Conservation (phyloP, 2,888 invertebrate genomes). For the Acronicta psi region DNA sequence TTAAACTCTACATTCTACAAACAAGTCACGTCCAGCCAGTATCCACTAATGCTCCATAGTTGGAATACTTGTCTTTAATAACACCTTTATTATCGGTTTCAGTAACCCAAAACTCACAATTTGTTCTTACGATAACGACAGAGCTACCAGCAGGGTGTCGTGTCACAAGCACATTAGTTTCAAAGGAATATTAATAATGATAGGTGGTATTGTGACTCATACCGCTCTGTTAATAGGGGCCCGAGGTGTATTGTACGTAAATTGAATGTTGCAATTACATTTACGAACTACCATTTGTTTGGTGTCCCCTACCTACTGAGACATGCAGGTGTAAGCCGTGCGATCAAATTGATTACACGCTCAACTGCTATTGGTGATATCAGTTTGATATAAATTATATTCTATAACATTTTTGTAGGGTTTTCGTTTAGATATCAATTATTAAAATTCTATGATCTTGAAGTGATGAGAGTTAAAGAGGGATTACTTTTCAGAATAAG, state of each 20-base stretch:
- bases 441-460: background rate
- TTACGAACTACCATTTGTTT: constrained; percentile 46
- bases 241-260: constrained; percentile 45
- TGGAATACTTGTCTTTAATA: constrained; percentile 48
- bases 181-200: constrained; percentile 49
- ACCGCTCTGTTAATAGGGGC: constrained; percentile 44
- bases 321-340: constrained; percentile 50
- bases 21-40: constrained; percentile 30
- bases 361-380: constrained; percentile 32
- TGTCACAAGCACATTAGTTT: constrained; percentile 43
- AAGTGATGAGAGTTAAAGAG: no score
- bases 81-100: constrained; percentile 41
- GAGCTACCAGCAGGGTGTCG: constrained; percentile 47
- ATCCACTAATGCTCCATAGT: constrained; percentile 40
- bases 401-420: constrained; percentile 17
- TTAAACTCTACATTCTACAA: constrained; percentile 23
- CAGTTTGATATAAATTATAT: constrained; percentile 26
- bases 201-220: constrained; percentile 49
- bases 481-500: no score
- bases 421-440: constrained; percentile 13
- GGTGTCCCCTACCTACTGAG: constrained; percentile 34
- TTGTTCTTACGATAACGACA: constrained; percentile 50
- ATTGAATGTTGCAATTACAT: constrained; percentile 54
- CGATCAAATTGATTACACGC: constrained; percentile 52
- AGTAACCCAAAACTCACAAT: constrained; percentile 50